A percentile compares a stretch with the other conserved stretches of the same genome.
Conservation (phyloP, 2,888 invertebrate species). For the Lepidocyrtoides sp. region DNA sequence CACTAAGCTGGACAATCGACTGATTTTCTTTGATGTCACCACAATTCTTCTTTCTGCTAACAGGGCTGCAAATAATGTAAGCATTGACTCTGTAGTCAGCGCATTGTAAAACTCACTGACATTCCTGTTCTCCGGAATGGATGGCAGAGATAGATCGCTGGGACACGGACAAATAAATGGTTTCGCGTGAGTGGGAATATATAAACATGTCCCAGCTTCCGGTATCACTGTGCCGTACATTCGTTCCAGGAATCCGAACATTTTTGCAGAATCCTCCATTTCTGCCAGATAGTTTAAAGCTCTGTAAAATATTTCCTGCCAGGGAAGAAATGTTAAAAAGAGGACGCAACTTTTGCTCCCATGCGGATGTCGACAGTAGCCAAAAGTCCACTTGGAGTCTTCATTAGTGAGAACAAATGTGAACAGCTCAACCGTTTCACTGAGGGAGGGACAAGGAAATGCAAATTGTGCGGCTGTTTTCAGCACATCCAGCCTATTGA, state of each 20-base stretch:
- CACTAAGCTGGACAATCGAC: slow-evolving; percentile 96
- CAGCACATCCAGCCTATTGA: slow-evolving; percentile 94
- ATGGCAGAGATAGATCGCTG: slow-evolving; percentile 94
- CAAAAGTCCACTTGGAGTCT: slow-evolving; percentile 98
- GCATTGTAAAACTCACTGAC: slow-evolving; percentile 99
- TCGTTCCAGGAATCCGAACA: slow-evolving; percentile 90
- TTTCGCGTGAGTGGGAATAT: slow-evolving; percentile 87
- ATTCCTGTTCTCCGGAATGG: slow-evolving; percentile 98
- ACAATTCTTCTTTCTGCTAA: slow-evolving; percentile 97
- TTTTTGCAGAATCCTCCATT: slow-evolving; percentile 88
- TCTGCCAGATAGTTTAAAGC: slow-evolving; percentile 92
- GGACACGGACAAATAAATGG: slow-evolving; percentile 93
- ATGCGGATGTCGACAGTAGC: slow-evolving; percentile 98
- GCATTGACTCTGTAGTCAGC: slow-evolving; percentile 98
- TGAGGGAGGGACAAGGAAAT: slow-evolving; percentile 92
- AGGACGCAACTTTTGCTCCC: slow-evolving; percentile 95
- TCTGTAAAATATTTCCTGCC: slow-evolving; percentile 98
- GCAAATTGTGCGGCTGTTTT: slow-evolving; percentile 96
- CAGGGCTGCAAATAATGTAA: slow-evolving; percentile 97
- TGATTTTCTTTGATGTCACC: slow-evolving; percentile 95
- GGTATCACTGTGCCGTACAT: slow-evolving; percentile 91
- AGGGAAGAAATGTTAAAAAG: slow-evolving; percentile 95
- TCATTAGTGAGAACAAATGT: slow-evolving; percentile 98
- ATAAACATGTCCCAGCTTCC: slow-evolving; percentile 90
- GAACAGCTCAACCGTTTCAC: slow-evolving; percentile 96